Evolutionary conservation across 1,140 invertebrate genomes (phyloP).

Genomic region (Tetramorium alpestre): DNA sequence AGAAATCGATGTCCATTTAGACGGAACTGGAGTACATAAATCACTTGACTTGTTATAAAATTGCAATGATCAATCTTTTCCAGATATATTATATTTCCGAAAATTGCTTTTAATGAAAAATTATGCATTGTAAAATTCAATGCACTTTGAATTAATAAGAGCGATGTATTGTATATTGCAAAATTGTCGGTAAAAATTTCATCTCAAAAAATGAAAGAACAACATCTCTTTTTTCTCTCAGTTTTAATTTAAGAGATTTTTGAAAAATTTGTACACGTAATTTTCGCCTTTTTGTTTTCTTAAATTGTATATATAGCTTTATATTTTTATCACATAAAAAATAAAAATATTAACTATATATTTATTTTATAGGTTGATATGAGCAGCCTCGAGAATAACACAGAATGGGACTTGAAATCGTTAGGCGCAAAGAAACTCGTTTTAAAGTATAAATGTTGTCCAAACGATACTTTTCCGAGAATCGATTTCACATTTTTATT

Average conservation of each 20-base stretch:
- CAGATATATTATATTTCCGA: background rate
- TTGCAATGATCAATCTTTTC: background rate
- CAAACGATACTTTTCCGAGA: conserved; percentile 85
- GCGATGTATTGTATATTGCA: background rate
- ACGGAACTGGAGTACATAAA: conserved; percentile 71
- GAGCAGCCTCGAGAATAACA: conserved; percentile 55
- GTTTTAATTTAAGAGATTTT: background rate
- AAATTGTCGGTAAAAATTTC: background rate
- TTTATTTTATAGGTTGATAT: conserved; percentile 48
- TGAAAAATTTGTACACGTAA: background rate
- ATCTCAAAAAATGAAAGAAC: background rate
- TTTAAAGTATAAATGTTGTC: conserved; percentile 81
- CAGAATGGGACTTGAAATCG: conserved; percentile 80
- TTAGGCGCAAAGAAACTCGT: conserved; percentile 69
- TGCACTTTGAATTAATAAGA: background rate
- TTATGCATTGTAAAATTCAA: background rate
- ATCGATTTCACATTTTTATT: conserved; percentile 83
- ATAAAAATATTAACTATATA: background rate
- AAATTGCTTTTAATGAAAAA: background rate
- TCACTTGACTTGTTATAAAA: background rate
- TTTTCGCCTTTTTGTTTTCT: background rate
- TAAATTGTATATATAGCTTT: background rate
- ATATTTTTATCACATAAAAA: background rate
- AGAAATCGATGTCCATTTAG: conserved; percentile 86
- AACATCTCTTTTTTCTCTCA: background rate